These are phyloP conservation scores for Myotis yumanensis DNA, from an alignment of 2,113 vertebrate species.

Conservation along the genomic window DNA sequence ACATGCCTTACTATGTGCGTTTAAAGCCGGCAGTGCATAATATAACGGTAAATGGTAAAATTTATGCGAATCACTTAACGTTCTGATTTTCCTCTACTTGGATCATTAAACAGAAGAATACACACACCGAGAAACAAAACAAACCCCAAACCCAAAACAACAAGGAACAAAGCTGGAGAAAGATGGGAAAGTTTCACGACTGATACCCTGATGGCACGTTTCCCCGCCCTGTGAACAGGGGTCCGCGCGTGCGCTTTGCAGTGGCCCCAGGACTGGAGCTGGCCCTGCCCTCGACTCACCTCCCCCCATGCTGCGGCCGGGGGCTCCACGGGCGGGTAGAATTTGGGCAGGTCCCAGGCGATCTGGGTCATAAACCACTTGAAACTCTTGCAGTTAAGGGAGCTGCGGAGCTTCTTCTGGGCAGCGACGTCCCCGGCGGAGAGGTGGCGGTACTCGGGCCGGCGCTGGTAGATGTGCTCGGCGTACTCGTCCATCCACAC, in stretches of 20 bases:
- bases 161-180: background rate
- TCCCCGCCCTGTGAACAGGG: background rate
- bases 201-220: background rate
- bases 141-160: background rate
- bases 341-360: constrained; percentile 96
- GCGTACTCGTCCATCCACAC: constrained; percentile 99
- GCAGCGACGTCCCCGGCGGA: constrained; percentile 91
- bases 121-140: background rate
- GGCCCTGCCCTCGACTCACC: constrained; percentile 80
- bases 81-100: background rate
- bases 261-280: background rate
- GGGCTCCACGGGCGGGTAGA: constrained; percentile 97
- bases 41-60: background rate
- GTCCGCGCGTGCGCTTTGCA: too few species aligned
- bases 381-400: constrained; percentile 93
- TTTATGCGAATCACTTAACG: background rate
- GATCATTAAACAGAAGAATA: background rate
- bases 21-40: background rate
- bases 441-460: constrained; percentile 96
- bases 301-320: constrained; percentile 96
- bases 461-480: constrained; percentile 95
- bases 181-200: background rate
- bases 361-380: constrained; percentile 98
- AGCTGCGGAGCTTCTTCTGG: constrained; percentile 93
- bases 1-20: background rate